Evolutionary conservation across 2,888 invertebrate genomes (phyloP).

Genomic region (Aphodius sticticus): DNA sequence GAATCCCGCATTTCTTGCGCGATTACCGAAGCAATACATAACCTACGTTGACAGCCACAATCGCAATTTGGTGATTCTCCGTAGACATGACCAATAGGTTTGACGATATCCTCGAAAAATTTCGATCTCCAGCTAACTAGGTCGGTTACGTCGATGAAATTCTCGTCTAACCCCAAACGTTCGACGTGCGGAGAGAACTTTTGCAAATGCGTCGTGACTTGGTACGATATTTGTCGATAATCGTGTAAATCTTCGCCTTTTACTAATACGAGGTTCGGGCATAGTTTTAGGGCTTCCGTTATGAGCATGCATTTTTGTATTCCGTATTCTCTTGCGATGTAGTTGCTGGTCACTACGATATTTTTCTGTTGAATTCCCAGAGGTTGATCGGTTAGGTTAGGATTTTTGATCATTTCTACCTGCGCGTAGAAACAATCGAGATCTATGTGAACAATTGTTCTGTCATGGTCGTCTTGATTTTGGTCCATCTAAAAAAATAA

Average conservation of each 20-base stretch:
- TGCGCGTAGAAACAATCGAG: slow-evolving; percentile 88
- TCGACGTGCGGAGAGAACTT: slow-evolving; percentile 79
- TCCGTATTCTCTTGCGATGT: slow-evolving; percentile 78
- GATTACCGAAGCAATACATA: slow-evolving; percentile 76
- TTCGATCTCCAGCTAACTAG: slow-evolving; percentile 60
- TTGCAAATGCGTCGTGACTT: slow-evolving; percentile 75
- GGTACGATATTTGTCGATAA: slow-evolving; percentile 80
- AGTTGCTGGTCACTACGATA: slow-evolving; percentile 85
- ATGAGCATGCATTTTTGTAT: slow-evolving; percentile 81
- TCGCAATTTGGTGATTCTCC: slow-evolving; percentile 68
- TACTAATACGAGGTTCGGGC: slow-evolving; percentile 78
- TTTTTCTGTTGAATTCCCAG: slow-evolving; percentile 87
- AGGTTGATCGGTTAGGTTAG: slow-evolving; percentile 71
- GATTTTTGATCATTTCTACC: slow-evolving; percentile 81
- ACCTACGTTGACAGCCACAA: slow-evolving; percentile 77
- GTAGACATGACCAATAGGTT: slow-evolving; percentile 67
- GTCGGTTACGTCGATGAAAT: slow-evolving; percentile 81
- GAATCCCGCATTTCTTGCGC: slow-evolving; percentile 79
- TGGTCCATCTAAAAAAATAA: slow-evolving; percentile 32
- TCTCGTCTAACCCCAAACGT: slow-evolving; percentile 86
- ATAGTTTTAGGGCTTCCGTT: slow-evolving; percentile 75
- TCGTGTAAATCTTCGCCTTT: slow-evolving; percentile 85
- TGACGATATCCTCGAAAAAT: slow-evolving; percentile 45
- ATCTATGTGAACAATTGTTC: slow-evolving; percentile 81
- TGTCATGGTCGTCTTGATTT: slow-evolving; percentile 64